Percentiles rank a stretch among this genome's conserved stretches.
Evolutionary conservation across 1,140 invertebrate genomes (phyloP).

Genomic region (Coelopa frigida): DNA sequence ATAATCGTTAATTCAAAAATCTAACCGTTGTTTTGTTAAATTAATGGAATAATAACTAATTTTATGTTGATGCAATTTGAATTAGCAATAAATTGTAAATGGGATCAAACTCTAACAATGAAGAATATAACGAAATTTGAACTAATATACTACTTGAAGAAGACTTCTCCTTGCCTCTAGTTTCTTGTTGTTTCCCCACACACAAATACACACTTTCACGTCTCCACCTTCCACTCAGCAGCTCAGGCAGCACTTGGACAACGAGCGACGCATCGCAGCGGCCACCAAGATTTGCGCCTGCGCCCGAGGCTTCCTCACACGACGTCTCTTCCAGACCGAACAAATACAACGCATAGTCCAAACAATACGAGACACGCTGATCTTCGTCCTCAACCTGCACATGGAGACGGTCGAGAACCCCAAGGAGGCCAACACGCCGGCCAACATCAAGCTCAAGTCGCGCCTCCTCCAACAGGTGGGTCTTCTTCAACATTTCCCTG

Average conservation of each 20-base stretch:
- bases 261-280: constrained; percentile 42
- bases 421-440: constrained; percentile 49
- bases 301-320: constrained; percentile 70
- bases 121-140: too few species aligned
- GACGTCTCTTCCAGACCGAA: constrained; percentile 70
- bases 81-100: too few species aligned
- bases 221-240: too few species aligned
- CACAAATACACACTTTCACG: too few species aligned
- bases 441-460: constrained; percentile 57
- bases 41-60: too few species aligned
- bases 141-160: too few species aligned
- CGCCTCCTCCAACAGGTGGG: constrained; percentile 57
- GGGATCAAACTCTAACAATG: too few species aligned
- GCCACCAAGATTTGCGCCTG: constrained; percentile 63
- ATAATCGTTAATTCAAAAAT: too few species aligned
- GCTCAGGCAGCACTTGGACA: background rate
- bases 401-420: constrained; percentile 53
- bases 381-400: constrained; percentile 68
- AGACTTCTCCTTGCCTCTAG: too few species aligned
- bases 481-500: background rate
- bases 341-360: constrained; percentile 71
- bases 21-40: too few species aligned
- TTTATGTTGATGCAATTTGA: too few species aligned
- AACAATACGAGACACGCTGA: constrained; percentile 69
- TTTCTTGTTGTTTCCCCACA: too few species aligned